A percentile compares a stretch with the other conserved stretches of the same genome.
phyloP scores from a whole-genome alignment of 2,797 vertebrate species.

The Tragopan temminckii region DNA sequence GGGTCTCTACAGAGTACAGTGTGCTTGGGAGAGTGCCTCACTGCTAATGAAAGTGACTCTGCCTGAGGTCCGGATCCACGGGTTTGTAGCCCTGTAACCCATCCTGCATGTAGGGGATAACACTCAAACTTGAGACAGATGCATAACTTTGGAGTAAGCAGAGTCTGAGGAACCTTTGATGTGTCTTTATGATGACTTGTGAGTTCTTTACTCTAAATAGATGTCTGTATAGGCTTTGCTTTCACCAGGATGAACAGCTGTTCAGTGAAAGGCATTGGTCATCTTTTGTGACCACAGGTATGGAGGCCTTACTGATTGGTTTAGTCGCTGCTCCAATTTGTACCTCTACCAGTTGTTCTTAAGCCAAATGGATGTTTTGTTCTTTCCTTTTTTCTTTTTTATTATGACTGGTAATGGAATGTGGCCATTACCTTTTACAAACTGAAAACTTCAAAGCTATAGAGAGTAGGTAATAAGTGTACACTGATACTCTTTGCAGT shows the following conservation, averaged over 20 bases:
- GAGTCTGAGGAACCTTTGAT: not conserved
- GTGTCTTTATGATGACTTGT: not conserved
- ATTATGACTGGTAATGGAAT: not conserved
- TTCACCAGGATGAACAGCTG: not conserved
- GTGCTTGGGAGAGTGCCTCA: not conserved
- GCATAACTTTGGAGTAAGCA: accelerated
- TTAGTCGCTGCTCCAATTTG: not conserved
- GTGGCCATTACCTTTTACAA: not conserved
- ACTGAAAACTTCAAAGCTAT: not conserved
- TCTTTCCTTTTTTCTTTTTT: not conserved
- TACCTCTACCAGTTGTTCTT: not conserved
- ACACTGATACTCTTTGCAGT: accelerated
- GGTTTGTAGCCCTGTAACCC: not conserved
- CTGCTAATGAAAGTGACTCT: not conserved
- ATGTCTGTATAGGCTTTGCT: not conserved
- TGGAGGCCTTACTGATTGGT: not conserved
- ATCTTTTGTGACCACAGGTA: accelerated
- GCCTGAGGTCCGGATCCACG: accelerated
- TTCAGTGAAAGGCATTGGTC: not conserved
- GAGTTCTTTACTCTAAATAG: not conserved
- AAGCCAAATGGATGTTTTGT: not conserved
- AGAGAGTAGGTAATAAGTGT: accelerated
- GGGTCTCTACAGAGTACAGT: not conserved
- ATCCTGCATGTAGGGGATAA: accelerated
- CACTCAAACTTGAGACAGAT: no score